phyloP scores from a whole-genome alignment of 1,140 invertebrate genomes.

The Drosophila setifemur region DNA sequence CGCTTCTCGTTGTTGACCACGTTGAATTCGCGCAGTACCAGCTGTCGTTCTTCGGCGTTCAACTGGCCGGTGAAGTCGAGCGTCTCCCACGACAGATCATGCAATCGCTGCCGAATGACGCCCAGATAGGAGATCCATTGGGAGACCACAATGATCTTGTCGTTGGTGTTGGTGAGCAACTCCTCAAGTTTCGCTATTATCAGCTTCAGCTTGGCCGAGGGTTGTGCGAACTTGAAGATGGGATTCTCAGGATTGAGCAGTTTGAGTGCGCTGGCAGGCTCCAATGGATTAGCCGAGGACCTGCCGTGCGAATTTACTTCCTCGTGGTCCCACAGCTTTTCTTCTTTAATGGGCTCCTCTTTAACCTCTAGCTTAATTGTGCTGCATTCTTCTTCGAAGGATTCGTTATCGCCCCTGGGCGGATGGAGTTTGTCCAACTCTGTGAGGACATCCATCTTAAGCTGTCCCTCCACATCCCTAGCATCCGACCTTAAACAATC shows the following conservation, averaged over 20 bases:
- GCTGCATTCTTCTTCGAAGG: neutral
- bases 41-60: slow-evolving; percentile 13
- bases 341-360: neutral
- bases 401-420: neutral
- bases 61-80: slow-evolving; percentile 45
- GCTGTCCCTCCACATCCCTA: neutral
- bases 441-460: slow-evolving; percentile 13
- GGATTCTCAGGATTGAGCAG: slow-evolving; percentile 43
- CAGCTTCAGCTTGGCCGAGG: slow-evolving; percentile 33
- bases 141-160: slow-evolving; percentile 53
- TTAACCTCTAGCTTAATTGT: neutral
- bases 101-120: slow-evolving; percentile 24
- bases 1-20: slow-evolving; percentile 9
- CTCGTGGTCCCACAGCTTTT: too few relatives aligned
- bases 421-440: slow-evolving; percentile 14
- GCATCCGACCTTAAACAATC: neutral
- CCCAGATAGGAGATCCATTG: slow-evolving; percentile 40
- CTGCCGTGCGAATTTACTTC: too few relatives aligned
- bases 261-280: slow-evolving; percentile 1
- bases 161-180: slow-evolving; percentile 26
- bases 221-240: slow-evolving; percentile 28
- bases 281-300: neutral
- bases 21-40: slow-evolving; percentile 39
- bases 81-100: slow-evolving; percentile 4
- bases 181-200: slow-evolving; percentile 27